Percentiles rank a stretch among this genome's conserved stretches.
Evolutionary conservation across 2,888 invertebrate genomes (phyloP).

Genomic region (Drosophila trichaetosa): DNA sequence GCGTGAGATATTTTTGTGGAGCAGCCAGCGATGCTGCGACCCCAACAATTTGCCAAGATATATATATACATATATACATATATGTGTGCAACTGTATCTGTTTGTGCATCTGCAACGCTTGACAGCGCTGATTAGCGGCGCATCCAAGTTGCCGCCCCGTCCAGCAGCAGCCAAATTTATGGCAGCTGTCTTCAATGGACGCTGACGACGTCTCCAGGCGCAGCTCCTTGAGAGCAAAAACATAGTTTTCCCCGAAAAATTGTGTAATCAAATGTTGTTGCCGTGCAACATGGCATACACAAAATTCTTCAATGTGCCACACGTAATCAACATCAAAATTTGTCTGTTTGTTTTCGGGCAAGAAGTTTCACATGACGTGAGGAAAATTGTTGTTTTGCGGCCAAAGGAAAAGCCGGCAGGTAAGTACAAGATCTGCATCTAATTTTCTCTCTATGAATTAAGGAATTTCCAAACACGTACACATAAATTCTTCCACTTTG

Average conservation of each 20-base stretch:
- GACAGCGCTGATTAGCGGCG: constrained; percentile 71
- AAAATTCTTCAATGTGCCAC: constrained; percentile 48
- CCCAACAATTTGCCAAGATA: constrained; percentile 56
- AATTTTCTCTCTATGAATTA: constrained; percentile 42
- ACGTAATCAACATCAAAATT: constrained; percentile 43
- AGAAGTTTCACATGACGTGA: constrained; percentile 65
- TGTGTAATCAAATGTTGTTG: constrained; percentile 70
- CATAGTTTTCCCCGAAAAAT: constrained; percentile 44
- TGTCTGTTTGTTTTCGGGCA: constrained; percentile 21
- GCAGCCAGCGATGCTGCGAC: constrained; percentile 16
- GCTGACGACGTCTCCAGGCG: constrained; percentile 31
- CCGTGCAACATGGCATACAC: constrained; percentile 14
- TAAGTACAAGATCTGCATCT: constrained; percentile 27
- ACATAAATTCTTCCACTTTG: constrained; percentile 53
- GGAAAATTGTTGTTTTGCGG: constrained; percentile 47
- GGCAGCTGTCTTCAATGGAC: constrained; percentile 62
- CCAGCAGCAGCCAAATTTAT: constrained; percentile 54
- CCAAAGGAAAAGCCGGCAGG: constrained; percentile 50
- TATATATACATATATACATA: background rate
- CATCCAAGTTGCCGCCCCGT: constrained; percentile 19
- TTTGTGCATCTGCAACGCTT: constrained; percentile 37
- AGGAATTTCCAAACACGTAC: constrained; percentile 72
- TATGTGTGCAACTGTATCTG: constrained; percentile 11
- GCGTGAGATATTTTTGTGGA: constrained; percentile 64
- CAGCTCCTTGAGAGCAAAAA: constrained; percentile 24